Evolutionary conservation across 1,140 invertebrate species (phyloP).

Genomic region (Bombus pascuorum): DNA sequence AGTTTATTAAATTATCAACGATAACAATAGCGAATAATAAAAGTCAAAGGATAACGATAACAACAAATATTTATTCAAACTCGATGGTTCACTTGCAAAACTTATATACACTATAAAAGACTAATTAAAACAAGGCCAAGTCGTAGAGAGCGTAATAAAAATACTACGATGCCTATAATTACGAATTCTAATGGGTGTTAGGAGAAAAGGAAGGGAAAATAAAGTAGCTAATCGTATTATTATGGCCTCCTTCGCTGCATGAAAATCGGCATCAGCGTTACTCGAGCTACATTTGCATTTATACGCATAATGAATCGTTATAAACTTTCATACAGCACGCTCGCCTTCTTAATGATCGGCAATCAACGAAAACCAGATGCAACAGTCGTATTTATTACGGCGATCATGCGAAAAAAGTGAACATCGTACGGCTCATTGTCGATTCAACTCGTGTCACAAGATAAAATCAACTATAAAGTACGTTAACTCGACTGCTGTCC

Average conservation of each 20-base stretch:
- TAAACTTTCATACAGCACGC: not conserved
- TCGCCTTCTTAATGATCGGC: not conserved
- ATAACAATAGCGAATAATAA: not conserved
- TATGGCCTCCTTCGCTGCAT: slow-evolving; percentile 31
- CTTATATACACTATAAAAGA: not conserved
- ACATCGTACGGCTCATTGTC: not conserved
- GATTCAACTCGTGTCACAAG: slow-evolving; percentile 1
- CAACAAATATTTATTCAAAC: not conserved
- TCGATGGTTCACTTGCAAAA: not conserved
- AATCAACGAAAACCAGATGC: not conserved
- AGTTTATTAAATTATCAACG: not conserved
- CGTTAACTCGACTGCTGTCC: not conserved
- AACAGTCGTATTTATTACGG: not conserved
- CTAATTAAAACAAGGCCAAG: not conserved
- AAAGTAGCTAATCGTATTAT: not conserved
- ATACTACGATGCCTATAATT: not conserved
- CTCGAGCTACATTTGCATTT: not conserved
- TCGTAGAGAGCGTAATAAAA: not conserved
- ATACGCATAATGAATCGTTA: not conserved
- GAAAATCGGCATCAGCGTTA: not conserved
- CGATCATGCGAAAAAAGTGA: not conserved
- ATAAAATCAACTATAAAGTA: not conserved
- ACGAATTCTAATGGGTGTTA: not conserved
- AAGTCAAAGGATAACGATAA: not conserved
- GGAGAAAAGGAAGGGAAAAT: too few species aligned